A percentile compares a stretch with the other conserved stretches of the same genome.
Conservation (phyloP, 2,113 vertebrate species). For the Himantopus leucocephalus region DNA sequence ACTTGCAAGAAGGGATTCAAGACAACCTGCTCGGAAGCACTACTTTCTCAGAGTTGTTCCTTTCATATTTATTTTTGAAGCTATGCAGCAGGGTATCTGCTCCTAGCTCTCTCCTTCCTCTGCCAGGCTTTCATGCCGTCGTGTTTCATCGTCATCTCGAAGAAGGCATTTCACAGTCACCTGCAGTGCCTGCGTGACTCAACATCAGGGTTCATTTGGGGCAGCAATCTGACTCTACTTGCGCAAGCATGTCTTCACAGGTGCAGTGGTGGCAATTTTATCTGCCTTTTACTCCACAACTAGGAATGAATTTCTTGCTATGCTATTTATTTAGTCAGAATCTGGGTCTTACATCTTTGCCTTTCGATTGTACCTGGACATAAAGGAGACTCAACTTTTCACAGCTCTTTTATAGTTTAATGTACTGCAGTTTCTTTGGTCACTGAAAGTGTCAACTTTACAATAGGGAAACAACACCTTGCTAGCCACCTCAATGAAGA, state of each 20-base stretch:
- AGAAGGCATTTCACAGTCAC: neutral
- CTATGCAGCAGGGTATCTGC: neutral
- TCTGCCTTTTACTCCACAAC: neutral
- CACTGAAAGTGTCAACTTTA: neutral
- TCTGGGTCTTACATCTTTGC: neutral
- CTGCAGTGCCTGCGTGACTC: neutral
- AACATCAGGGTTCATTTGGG: neutral
- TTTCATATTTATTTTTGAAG: neutral
- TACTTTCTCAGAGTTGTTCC: neutral
- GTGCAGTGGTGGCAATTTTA: neutral
- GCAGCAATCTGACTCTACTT: neutral
- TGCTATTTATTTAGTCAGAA: neutral
- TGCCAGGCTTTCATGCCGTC: neutral
- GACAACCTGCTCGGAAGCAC: neutral
- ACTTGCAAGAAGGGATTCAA: neutral
- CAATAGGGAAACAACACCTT: neutral
- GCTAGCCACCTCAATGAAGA: neutral
- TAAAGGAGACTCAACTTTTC: neutral
- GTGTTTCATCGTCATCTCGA: neutral
- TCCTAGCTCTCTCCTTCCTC: neutral
- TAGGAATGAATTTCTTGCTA: neutral
- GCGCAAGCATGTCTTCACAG: neutral
- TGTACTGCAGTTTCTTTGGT: neutral
- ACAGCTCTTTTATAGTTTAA: neutral
- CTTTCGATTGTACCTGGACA: neutral